Conservation (phyloP, 2,797 vertebrate genomes). For the Karalla daura region DNA sequence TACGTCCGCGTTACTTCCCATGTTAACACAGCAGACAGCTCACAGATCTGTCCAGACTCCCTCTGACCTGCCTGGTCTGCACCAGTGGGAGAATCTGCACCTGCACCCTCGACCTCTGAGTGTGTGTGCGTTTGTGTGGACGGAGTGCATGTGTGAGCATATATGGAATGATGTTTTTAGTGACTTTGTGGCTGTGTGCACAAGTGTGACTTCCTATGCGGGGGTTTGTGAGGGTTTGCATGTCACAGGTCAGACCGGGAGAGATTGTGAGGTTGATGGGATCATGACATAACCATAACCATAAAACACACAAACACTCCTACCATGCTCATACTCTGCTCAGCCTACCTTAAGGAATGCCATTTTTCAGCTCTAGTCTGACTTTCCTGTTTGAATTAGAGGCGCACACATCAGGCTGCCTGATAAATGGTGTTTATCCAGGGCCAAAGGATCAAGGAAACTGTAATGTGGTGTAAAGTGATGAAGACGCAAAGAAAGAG, state of each 20-base stretch:
- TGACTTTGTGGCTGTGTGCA: background rate
- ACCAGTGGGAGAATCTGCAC: conserved; percentile 73
- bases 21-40: conserved; percentile 62
- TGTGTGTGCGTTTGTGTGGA: conserved; percentile 3
- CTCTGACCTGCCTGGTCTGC: conserved; percentile 59
- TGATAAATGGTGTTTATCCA: conserved; percentile 81
- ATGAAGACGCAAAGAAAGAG: conserved; percentile 74
- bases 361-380: conserved; percentile 70
- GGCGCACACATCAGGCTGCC: conserved; percentile 68
- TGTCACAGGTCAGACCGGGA: conserved; percentile 65
- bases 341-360: conserved; percentile 63
- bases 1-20: conserved; percentile 72
- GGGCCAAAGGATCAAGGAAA: conserved; percentile 74
- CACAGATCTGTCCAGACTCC: conserved; percentile 33
- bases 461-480: conserved; percentile 75
- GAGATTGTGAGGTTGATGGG: conserved; percentile 57
- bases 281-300: conserved; percentile 66
- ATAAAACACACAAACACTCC: conserved; percentile 38
- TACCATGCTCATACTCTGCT: conserved; percentile 19
- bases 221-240: conserved; percentile 49
- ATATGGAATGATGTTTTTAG: background rate
- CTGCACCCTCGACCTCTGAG: conserved; percentile 48
- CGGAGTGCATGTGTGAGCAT: background rate
- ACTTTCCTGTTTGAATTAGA: conserved; percentile 81
- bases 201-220: conserved; percentile 33